Conservation (phyloP, 2,113 vertebrate species). For the Eurystomus gularis region DNA sequence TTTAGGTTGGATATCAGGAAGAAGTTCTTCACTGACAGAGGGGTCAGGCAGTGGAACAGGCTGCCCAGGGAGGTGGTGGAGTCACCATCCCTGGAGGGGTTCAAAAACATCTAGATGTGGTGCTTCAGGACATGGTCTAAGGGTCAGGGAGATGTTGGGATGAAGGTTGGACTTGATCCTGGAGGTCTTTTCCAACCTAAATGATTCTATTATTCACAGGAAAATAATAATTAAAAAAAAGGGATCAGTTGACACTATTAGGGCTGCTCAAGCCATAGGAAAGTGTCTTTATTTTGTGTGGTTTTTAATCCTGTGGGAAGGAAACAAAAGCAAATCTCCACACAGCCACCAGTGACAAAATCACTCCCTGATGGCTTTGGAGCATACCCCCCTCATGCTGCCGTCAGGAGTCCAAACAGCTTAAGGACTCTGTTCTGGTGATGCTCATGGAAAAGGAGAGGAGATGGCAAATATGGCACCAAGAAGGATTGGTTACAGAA, state of each 20-base stretch:
- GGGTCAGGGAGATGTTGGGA: too few species aligned
- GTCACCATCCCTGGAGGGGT: too few species aligned
- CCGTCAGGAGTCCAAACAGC: neutral
- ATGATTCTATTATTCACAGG: too few species aligned
- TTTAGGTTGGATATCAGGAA: too few species aligned
- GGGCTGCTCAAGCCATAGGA: neutral
- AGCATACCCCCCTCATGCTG: neutral
- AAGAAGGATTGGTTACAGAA: neutral
- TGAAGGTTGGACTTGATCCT: too few species aligned
- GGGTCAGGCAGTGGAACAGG: too few species aligned
- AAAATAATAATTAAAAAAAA: neutral
- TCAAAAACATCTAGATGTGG: too few species aligned
- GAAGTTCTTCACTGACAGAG: too few species aligned
- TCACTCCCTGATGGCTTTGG: neutral
- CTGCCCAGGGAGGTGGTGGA: too few species aligned
- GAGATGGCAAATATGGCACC: neutral
- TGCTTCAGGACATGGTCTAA: too few species aligned
- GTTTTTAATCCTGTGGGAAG: neutral
- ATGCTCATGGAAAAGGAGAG: neutral
- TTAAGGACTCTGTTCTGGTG: neutral
- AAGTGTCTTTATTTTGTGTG: neutral
- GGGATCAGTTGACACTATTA: neutral
- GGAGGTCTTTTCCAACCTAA: too few species aligned
- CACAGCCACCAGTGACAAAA: neutral
- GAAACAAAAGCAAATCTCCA: neutral